Conservation (phyloP, 2,113 vertebrate genomes). For the Anoura caudifer region DNA sequence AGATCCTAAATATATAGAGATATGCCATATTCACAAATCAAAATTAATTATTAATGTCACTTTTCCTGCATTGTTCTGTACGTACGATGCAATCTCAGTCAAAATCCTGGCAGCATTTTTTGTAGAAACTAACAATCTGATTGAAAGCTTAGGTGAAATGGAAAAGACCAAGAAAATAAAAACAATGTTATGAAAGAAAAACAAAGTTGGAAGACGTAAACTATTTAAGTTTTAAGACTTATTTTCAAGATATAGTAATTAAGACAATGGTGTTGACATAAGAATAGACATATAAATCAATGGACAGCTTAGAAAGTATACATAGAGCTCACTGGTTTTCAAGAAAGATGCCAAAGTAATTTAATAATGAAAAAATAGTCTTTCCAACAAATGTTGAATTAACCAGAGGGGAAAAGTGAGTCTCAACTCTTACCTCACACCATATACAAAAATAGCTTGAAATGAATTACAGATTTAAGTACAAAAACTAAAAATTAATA, state of each 20-base stretch:
- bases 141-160: neutral
- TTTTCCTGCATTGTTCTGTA: neutral
- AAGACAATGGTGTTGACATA: neutral
- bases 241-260: neutral
- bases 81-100: neutral
- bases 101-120: neutral
- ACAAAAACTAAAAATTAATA: neutral
- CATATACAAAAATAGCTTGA: conserved; percentile 8
- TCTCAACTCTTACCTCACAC: neutral
- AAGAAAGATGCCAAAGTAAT: neutral
- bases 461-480: conserved; percentile 13
- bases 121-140: neutral
- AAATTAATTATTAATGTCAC: neutral
- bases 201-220: neutral
- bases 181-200: neutral
- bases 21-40: neutral
- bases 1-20: neutral
- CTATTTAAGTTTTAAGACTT: neutral
- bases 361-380: neutral
- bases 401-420: neutral
- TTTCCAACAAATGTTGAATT: neutral
- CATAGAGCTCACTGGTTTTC: neutral
- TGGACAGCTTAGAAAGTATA: neutral
- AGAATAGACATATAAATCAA: neutral
- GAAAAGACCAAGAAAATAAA: neutral